Evolutionary conservation across 1,140 invertebrate species (phyloP).

Genomic region (Bradysia coprophila): DNA sequence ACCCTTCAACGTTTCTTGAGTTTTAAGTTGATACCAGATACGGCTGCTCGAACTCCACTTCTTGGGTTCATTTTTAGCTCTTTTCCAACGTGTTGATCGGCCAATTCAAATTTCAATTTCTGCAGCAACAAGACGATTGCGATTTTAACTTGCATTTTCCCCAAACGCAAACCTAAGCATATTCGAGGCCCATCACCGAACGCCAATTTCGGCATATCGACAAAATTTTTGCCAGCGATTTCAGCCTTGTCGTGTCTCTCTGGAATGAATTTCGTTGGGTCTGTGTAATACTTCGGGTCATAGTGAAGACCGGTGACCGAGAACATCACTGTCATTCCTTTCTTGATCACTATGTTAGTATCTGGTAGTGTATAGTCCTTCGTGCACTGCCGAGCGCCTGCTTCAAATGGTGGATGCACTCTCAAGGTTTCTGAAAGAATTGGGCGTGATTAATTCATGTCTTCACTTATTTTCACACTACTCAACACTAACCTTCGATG

Average conservation of each 20-base stretch:
- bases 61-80: neutral
- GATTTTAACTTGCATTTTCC: slow-evolving; percentile 22
- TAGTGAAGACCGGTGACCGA: slow-evolving; percentile 15
- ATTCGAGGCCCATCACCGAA: slow-evolving; percentile 36
- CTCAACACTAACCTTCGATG: slow-evolving; percentile 16
- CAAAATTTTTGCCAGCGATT: neutral
- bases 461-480: neutral
- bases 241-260: slow-evolving; percentile 29
- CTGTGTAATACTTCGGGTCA: slow-evolving; percentile 16
- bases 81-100: neutral
- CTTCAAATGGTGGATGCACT: slow-evolving; percentile 14
- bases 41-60: neutral
- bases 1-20: neutral
- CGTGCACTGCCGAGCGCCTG: neutral
- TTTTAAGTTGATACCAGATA: neutral
- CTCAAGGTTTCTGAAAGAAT: slow-evolving; percentile 5
- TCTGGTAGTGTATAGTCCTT: slow-evolving; percentile 29
- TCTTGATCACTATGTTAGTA: slow-evolving; percentile 23
- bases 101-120: slow-evolving; percentile 19
- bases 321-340: slow-evolving; percentile 25
- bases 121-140: slow-evolving; percentile 19
- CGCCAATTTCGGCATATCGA: slow-evolving; percentile 21
- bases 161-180: slow-evolving; percentile 30
- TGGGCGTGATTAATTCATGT: neutral
- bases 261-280: slow-evolving; percentile 40